Percentiles rank a stretch among this genome's conserved stretches.
phyloP scores from a whole-genome alignment of 2,113 vertebrate genomes.

The Nanger granti region DNA sequence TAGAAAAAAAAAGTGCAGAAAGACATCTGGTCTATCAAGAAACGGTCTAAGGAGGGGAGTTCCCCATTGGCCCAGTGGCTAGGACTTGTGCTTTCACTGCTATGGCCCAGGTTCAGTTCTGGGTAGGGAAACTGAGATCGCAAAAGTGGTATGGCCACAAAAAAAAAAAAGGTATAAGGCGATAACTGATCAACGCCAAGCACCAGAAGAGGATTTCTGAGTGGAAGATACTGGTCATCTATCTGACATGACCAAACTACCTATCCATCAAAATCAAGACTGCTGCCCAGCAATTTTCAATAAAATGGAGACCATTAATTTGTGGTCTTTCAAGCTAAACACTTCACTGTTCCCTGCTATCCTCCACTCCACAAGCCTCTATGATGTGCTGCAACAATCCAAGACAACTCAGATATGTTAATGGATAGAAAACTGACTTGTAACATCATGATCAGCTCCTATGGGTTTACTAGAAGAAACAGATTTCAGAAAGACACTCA shows the following conservation, averaged over 20 bases:
- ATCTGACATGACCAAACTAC: background rate
- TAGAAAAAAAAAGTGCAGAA: background rate
- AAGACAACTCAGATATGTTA: background rate
- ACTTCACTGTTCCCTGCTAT: background rate
- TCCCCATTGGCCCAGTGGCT: background rate
- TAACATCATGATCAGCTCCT: background rate
- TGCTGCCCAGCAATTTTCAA: background rate
- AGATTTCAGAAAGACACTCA: background rate
- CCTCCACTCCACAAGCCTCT: background rate
- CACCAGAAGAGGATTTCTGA: background rate
- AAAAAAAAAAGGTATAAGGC: background rate
- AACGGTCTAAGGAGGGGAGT: background rate
- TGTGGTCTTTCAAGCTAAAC: background rate
- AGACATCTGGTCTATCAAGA: background rate
- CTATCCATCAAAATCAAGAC: background rate
- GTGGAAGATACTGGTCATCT: background rate
- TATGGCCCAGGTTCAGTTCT: background rate
- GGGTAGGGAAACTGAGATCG: background rate
- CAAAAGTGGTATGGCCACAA: background rate
- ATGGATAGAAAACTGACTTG: background rate
- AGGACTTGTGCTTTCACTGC: background rate
- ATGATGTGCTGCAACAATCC: background rate
- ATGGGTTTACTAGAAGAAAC: background rate
- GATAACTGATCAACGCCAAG: background rate
- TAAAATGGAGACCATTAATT: background rate